Evolutionary conservation across 1,140 invertebrate genomes (phyloP), one percentile per base, ranked within the genome.

Genomic region (Zaprionus gabonicus): DNA sequence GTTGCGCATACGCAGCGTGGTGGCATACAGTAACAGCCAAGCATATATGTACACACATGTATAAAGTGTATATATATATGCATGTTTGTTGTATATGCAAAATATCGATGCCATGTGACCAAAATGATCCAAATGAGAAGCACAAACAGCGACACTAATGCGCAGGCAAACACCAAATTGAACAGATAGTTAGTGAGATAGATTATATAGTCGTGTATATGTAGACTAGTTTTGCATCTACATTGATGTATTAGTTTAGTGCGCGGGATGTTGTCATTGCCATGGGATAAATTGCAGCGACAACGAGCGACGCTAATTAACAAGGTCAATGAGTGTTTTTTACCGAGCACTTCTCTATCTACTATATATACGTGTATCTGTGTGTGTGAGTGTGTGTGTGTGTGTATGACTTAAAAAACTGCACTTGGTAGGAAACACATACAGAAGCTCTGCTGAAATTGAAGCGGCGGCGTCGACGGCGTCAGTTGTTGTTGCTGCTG

Each of bases 1-100:
- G 70, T 88, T 87, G 71, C 65, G 81, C 57, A 87, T 88, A 87
- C 84, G 84, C 74, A 71, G 51, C 28, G 83, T 76, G 58, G 60
- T 7, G 46, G 28, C n/a, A 46, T 63, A 46, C 55, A 36, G n/a
- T 17, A 12, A 34, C 49, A 68, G 20, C 17, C 34, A 36, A 15
- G 20, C 38, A 41, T n/a, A n/a, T 13, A 51, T 20, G 20, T 20
- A 13, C 10, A 3, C 20, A 38, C 10, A 44, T 12, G 51, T 23
- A 5, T 27, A 20, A 4, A 46, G 51, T 53, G 51, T 25, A 5
- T 56, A 25, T 27, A 9, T 15, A 9, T 27, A 28, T 55, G 44
- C 0, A 25, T 20, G 12, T 36, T 7, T 51, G 25, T 34, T 34
- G 3, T 17, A 46, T n/a, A 17, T 46, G 41, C 2, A 46, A 46